phyloP scores from a whole-genome alignment of 2,797 vertebrate species.

The Malacoctenus gilli region DNA sequence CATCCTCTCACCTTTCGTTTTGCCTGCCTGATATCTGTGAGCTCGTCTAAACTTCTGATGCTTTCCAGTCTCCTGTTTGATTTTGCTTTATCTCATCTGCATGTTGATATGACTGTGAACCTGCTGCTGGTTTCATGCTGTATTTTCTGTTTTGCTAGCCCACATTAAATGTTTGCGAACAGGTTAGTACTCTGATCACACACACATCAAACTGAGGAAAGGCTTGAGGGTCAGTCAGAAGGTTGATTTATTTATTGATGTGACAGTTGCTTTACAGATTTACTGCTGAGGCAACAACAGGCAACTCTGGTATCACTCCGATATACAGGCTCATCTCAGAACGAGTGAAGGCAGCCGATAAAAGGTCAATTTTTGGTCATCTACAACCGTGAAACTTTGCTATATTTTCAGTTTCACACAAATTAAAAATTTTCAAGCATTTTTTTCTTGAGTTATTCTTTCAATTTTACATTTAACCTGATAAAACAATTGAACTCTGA shows the following conservation, averaged over 20 bases:
- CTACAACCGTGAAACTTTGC: too few relatives aligned
- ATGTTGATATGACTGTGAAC: constrained; percentile 86
- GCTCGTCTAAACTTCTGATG: constrained; percentile 27
- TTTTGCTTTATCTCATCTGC: constrained; percentile 70
- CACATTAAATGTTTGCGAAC: constrained; percentile 99
- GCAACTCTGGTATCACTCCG: constrained; percentile 69
- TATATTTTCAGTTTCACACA: too few relatives aligned
- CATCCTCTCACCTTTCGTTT: constrained; percentile 45
- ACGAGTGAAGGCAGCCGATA: not conserved
- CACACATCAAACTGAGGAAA: constrained; percentile 80
- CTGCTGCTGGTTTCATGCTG: constrained; percentile 94
- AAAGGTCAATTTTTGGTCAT: constrained; percentile 2
- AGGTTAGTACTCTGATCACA: constrained; percentile 91
- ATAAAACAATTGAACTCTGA: too few relatives aligned
- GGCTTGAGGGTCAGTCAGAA: constrained; percentile 77
- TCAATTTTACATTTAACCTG: constrained; percentile 3
- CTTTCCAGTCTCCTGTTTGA: constrained; percentile 49
- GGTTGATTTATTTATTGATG: constrained; percentile 49
- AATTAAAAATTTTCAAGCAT: too few relatives aligned
- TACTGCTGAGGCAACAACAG: constrained; percentile 57
- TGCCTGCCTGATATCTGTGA: constrained; percentile 47
- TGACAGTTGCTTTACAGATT: constrained; percentile 40
- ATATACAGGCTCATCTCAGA: constrained; percentile 9
- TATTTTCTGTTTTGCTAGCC: constrained; percentile 99
- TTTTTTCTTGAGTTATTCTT: too few relatives aligned